Evolutionary conservation across 1,140 invertebrate genomes (phyloP), one percentile per base, ranked within the genome.

Genomic region (Samia ricini): DNA sequence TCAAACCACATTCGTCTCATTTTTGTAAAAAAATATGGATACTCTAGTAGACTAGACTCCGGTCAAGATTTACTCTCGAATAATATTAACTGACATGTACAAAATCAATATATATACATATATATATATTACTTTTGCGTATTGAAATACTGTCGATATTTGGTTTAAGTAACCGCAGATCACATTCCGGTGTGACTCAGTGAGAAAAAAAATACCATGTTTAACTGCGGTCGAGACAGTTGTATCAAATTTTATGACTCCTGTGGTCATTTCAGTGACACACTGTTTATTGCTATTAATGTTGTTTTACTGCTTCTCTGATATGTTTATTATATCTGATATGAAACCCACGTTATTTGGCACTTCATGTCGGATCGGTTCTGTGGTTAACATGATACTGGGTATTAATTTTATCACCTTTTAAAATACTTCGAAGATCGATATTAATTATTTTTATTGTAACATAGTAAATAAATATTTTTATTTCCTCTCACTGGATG

Each of bases 211-310:
- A 5, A 42, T 42, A 42, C 10, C 33, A 42, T 42, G 12, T 42
- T 42, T 42, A 42, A 42, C 0, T 12, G 33, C 33, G 33, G 33
- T 15, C 33, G 33, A 42, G 33, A 42, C 33, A 42, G 33, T 42
- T 42, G 33, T 67, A 60, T 71, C 56, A 49, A 64, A 62, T 72
- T 75, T 75, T 72, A 76, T 64, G 64, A 70, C 62, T 56, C 22
- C 54, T 57, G 70, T 57, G 73, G 67, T 72, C 64, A 63, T 63
- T 49, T 56, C 56, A 56, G 61, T 67, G 73, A 61, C 68, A 66
- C 56, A 63, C 63, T 68, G 55, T 76, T 75, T 70, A 70, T 70
- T 63, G 42, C 26, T 63, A 70, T 66, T 68, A 68, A 65, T 55
- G 49, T 48, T 61, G 24, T 68, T 73, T 70, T 70, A 70, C 64